Evolutionary conservation across 2,888 invertebrate species (phyloP).

Genomic region (Ormyrus nitidulus): DNA sequence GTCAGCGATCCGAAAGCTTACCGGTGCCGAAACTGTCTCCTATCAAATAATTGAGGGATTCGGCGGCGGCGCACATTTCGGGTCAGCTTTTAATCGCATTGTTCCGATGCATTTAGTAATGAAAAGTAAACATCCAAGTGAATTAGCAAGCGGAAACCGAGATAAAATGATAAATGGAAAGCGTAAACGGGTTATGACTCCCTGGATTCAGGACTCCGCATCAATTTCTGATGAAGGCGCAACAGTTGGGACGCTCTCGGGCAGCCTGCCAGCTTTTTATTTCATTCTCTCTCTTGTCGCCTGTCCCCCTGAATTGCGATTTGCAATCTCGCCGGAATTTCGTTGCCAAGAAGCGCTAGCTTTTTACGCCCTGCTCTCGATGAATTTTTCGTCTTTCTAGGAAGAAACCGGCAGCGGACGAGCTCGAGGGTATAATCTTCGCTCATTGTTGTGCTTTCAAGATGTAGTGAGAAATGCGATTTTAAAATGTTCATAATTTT

Average conservation of each 20-base stretch:
- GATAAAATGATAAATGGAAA: conserved; percentile 36
- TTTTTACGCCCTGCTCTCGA: neutral
- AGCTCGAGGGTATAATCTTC: too few species aligned
- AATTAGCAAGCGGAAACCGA: conserved; percentile 24
- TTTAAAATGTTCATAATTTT: too few species aligned
- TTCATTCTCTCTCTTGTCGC: conserved; percentile 2
- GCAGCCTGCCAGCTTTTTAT: conserved; percentile 36
- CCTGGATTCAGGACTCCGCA: conserved; percentile 63
- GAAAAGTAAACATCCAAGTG: conserved; percentile 28
- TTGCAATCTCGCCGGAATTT: neutral
- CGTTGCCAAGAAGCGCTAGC: neutral
- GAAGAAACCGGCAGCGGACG: too few species aligned
- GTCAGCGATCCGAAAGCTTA: too few species aligned
- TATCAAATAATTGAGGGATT: neutral
- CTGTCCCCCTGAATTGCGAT: neutral
- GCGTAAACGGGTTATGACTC: conserved; percentile 41
- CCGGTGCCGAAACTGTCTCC: too few species aligned
- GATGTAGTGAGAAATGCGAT: too few species aligned
- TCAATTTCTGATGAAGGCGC: conserved; percentile 72
- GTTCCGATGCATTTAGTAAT: conserved; percentile 42
- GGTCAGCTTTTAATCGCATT: conserved; percentile 26
- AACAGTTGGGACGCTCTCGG: conserved; percentile 68
- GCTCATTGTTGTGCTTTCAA: too few species aligned
- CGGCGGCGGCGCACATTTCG: neutral
- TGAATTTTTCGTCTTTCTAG: too few species aligned